These are phyloP conservation scores for Nothoprocta pentlandii DNA, from an alignment of 2,113 vertebrate species.

Conservation along the genomic window DNA sequence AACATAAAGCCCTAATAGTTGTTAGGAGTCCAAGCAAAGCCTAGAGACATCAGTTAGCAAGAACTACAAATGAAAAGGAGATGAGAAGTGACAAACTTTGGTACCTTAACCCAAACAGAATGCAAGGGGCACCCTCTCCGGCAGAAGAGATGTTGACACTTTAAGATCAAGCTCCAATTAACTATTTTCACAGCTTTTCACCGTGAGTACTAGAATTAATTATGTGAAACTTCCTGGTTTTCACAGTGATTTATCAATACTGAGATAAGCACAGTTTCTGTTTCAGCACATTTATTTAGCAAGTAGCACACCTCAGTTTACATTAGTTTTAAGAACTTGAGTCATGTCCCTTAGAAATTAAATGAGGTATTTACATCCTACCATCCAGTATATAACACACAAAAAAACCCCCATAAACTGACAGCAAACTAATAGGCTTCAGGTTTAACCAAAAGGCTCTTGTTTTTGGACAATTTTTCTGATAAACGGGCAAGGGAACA, in stretches of 20 bases:
- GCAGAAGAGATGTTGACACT: neutral
- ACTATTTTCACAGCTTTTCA: neutral
- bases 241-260: neutral
- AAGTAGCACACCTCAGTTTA: conserved; percentile 50
- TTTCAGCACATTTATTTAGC: conserved; percentile 55
- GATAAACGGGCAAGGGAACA: conserved; percentile 49
- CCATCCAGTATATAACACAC: neutral
- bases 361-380: conserved; percentile 20
- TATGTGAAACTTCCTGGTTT: neutral
- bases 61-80: neutral
- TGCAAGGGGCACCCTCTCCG: neutral
- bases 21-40: neutral
- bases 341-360: conserved; percentile 10
- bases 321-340: conserved; percentile 29
- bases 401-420: neutral
- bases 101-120: neutral
- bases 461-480: neutral
- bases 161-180: neutral
- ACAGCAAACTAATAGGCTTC: conserved; percentile 21
- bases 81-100: neutral
- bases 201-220: neutral
- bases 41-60: neutral
- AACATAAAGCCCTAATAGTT: neutral
- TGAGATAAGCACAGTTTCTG: neutral
- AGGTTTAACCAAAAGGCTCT: conserved; percentile 32